Evolutionary conservation across 2,797 vertebrate species (phyloP).

Genomic region (Syngnathus rostellatus): DNA sequence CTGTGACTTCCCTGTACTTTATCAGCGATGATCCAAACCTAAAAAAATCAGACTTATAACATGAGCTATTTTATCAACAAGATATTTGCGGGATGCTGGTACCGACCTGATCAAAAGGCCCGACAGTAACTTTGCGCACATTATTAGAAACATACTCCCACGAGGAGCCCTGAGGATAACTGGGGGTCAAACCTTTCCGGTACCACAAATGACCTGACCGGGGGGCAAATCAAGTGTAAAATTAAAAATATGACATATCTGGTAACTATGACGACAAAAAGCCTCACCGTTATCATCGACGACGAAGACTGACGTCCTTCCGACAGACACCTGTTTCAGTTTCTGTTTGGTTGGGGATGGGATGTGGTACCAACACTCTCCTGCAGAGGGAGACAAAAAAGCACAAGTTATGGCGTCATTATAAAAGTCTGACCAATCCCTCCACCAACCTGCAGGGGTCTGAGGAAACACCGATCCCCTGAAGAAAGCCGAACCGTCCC

Average conservation of each 20-base stretch:
- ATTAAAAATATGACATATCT: background rate
- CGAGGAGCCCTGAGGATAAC: slow-evolving; percentile 87
- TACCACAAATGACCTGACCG: slow-evolving; percentile 91
- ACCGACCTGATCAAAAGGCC: slow-evolving; percentile 91
- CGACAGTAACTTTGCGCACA: slow-evolving; percentile 86
- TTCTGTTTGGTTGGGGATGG: slow-evolving; percentile 87
- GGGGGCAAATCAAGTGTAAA: slow-evolving; percentile 11
- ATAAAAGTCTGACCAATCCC: background rate
- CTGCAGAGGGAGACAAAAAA: slow-evolving; percentile 58
- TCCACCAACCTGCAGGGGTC: slow-evolving; percentile 79
- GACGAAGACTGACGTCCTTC: slow-evolving; percentile 81
- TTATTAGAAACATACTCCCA: slow-evolving; percentile 98
- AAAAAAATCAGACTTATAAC: background rate
- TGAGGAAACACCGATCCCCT: slow-evolving; percentile 81
- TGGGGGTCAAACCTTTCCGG: slow-evolving; percentile 82
- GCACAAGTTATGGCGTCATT: too few relatives aligned
- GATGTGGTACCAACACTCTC: slow-evolving; percentile 93
- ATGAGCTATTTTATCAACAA: background rate
- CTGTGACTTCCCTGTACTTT: slow-evolving; percentile 94
- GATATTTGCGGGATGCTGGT: background rate
- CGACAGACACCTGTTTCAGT: slow-evolving; percentile 88
- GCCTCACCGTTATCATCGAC: slow-evolving; percentile 85
- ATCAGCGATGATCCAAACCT: slow-evolving; percentile 98
- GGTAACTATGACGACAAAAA: background rate
- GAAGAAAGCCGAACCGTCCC: slow-evolving; percentile 90